Conservation (phyloP, 2,113 vertebrate species). For the Camarhynchus parvulus region DNA sequence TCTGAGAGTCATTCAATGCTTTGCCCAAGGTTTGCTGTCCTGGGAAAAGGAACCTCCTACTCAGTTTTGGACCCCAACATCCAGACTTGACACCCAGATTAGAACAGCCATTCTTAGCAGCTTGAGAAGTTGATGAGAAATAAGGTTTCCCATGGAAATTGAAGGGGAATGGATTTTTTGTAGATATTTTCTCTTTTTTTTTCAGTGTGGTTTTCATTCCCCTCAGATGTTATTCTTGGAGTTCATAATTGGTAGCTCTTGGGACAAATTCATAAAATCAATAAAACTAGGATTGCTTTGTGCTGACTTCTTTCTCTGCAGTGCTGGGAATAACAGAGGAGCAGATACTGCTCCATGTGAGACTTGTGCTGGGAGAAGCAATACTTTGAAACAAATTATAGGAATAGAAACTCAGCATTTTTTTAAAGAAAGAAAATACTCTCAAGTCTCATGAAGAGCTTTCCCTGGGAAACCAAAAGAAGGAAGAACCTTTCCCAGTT, state of each 20-base stretch:
- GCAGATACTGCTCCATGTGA: background rate
- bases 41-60: background rate
- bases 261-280: constrained; percentile 31
- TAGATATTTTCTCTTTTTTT: background rate
- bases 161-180: background rate
- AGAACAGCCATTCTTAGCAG: background rate
- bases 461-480: background rate
- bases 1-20: background rate
- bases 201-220: background rate
- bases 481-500: background rate
- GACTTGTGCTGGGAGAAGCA: background rate
- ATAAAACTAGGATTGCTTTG: background rate
- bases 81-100: background rate
- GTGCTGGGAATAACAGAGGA: background rate
- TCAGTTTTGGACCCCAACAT: background rate
- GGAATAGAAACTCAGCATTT: background rate
- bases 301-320: background rate
- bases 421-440: background rate
- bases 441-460: background rate
- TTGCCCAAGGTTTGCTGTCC: background rate
- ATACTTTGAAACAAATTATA: background rate
- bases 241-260: constrained; percentile 12
- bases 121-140: background rate
- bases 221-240: constrained; percentile 10
- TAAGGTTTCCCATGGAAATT: background rate